Conservation (phyloP, 2,888 invertebrate species). For the Tortricodes alternella region DNA sequence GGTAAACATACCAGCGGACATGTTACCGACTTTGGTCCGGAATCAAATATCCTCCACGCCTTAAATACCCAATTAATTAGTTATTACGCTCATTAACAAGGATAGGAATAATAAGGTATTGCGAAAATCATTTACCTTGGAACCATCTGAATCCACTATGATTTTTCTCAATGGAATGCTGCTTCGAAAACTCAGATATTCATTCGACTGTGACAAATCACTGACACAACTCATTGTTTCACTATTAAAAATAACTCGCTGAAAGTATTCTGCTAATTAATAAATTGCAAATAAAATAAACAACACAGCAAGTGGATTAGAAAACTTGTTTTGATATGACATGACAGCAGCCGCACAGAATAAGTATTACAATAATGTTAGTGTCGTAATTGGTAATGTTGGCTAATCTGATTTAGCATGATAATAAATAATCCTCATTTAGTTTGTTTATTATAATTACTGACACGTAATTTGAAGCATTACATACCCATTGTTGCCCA, state of each 20-base stretch:
- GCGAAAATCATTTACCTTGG: conserved; percentile 82
- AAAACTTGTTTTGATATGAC: conserved; percentile 7
- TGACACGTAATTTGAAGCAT: too few species aligned
- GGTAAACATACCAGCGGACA: conserved; percentile 93
- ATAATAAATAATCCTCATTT: too few species aligned
- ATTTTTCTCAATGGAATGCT: conserved; percentile 89
- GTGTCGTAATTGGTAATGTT: too few species aligned
- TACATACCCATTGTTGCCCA: too few species aligned
- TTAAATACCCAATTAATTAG: conserved; percentile 49
- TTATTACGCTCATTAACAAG: not conserved
- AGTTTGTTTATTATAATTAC: too few species aligned
- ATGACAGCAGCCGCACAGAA: not conserved
- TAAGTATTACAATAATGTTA: not conserved
- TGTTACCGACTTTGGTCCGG: conserved; percentile 90
- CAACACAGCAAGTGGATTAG: conserved; percentile 9
- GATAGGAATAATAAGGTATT: not conserved
- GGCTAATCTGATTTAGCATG: too few species aligned
- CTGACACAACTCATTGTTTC: conserved; percentile 84
- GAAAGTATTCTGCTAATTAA: too few species aligned
- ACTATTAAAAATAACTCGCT: conserved; percentile 32
- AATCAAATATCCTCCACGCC: conserved; percentile 94
- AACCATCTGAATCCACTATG: conserved; percentile 89
- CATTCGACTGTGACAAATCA: conserved; percentile 88
- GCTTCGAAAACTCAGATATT: conserved; percentile 91
- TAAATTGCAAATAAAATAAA: not conserved